A percentile compares a stretch with the other conserved stretches of the same genome.
These are phyloP conservation scores for Salarias fasciatus DNA, from an alignment of 2,797 vertebrate genomes.

Conservation along the genomic window DNA sequence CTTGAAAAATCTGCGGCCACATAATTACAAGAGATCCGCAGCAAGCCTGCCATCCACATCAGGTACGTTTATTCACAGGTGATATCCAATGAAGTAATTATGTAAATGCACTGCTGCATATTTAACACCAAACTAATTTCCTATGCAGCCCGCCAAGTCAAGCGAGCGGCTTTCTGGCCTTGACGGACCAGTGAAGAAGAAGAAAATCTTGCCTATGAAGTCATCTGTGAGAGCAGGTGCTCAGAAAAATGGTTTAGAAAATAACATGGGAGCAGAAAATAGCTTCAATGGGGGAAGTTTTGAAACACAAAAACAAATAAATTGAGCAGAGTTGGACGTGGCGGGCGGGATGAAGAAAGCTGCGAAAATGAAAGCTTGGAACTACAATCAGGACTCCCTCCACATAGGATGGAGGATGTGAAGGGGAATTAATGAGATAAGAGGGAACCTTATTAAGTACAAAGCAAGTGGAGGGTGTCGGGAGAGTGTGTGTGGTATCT, in stretches of 20 bases:
- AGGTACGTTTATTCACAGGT: constrained; percentile 47
- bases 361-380: constrained; percentile 24
- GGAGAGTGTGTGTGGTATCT: constrained; percentile 38
- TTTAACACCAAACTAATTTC: constrained; percentile 57
- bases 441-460: constrained; percentile 54
- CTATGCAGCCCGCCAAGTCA: constrained; percentile 35
- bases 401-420: constrained; percentile 30
- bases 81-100: constrained; percentile 58
- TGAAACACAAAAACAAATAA: constrained; percentile 14
- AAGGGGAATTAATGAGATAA: constrained; percentile 55
- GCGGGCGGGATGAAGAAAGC: background rate
- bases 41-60: constrained; percentile 28
- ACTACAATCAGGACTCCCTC: constrained; percentile 16
- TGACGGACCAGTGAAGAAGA: constrained; percentile 30
- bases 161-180: constrained; percentile 22
- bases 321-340: background rate
- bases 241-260: constrained; percentile 31
- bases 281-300: background rate
- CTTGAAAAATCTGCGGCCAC: constrained; percentile 19
- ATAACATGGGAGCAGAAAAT: constrained; percentile 31
- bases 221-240: constrained; percentile 38
- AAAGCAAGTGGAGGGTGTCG: constrained; percentile 34
- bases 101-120: constrained; percentile 59
- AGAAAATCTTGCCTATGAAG: constrained; percentile 13
- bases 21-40: constrained; percentile 29